Conservation (phyloP, 2,797 vertebrate genomes). For the Hippoglossus hippoglossus region DNA sequence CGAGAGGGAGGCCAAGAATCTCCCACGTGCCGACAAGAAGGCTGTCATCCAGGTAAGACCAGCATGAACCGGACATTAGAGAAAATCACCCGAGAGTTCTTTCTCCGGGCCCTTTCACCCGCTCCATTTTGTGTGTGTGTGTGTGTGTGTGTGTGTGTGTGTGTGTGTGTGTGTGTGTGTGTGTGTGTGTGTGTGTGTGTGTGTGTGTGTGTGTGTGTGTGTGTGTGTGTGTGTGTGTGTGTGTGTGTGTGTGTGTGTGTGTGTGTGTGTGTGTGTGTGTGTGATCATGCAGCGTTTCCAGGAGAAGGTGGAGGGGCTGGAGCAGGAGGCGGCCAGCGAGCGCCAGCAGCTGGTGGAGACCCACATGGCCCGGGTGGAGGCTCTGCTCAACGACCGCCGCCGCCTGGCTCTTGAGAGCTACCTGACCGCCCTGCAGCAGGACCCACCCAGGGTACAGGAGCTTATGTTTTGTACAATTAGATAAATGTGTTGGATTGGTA, state of each 20-base stretch:
- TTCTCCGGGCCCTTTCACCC: background rate
- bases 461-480: too few species aligned
- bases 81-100: rapidly evolving
- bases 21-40: slow-evolving; percentile 96
- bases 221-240: background rate
- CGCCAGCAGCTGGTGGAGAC: slow-evolving; percentile 97
- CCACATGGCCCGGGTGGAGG: slow-evolving; percentile 97
- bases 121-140: background rate
- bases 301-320: slow-evolving; percentile 96
- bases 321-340: slow-evolving; percentile 96
- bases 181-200: background rate
- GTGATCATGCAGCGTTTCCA: slow-evolving; percentile 90
- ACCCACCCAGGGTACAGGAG: slow-evolving; percentile 87
- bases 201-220: background rate
- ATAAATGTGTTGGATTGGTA: too few species aligned
- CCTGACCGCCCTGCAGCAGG: slow-evolving; percentile 93
- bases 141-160: background rate
- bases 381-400: slow-evolving; percentile 95
- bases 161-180: background rate
- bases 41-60: slow-evolving; percentile 94
- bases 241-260: background rate
- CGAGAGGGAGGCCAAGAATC: slow-evolving; percentile 94
- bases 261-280: background rate
- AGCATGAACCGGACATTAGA: background rate
- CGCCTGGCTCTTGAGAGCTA: slow-evolving; percentile 97